Evolutionary conservation across 1,140 invertebrate genomes (phyloP), one percentile per base, ranked within the genome.

Genomic region (Drosophila persimilis): DNA sequence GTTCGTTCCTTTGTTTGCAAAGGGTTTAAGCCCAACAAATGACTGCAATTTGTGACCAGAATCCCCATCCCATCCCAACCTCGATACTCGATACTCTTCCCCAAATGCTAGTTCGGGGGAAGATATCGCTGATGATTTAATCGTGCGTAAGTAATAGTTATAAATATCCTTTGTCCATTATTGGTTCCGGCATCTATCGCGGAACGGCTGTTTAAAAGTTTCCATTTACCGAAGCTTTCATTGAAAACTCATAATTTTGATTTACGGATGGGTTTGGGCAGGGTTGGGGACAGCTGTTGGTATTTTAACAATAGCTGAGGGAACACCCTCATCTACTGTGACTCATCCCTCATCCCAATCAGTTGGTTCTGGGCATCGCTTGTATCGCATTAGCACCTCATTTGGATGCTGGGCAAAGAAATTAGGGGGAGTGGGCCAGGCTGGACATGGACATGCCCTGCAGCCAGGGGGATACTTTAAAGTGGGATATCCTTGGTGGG

Each of bases 111-210:
- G 51, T 17, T 39, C 39, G 8, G 22, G n/a, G n/a, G 24, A 24
- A 56, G 43, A 24, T 20, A 45, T 24, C n/a, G 54, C 52, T 60
- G 63, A 83, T 75, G 64, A 76, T 73, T 88, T 79, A 88, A 88
- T 88, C 83, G 83, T 77, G 75, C 62, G 83, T 83, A 73, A 88
- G 56, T 76, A 88, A 88, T 81, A 86, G 74, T 83, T 86, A 88
- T 88, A 88, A 73, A 88, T 86, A 67, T 78, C 24, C 65, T 71
- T 63, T 69, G 50, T 47, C 39, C 52, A 60, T 55, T 73, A 56
- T 51, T 65, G 59, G 50, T 44, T 61, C n/a, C 17, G 20, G 52
- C 55, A 52, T 60, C 59, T 56, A 54, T 77, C 50, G 56, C 29
- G 43, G 6, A 24, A 56, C 17, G 64, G 44, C 63, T 48, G 65